Percentiles rank a stretch among this genome's conserved stretches.
Conservation (phyloP, 2,797 vertebrate species). For the Cuculus canorus region DNA sequence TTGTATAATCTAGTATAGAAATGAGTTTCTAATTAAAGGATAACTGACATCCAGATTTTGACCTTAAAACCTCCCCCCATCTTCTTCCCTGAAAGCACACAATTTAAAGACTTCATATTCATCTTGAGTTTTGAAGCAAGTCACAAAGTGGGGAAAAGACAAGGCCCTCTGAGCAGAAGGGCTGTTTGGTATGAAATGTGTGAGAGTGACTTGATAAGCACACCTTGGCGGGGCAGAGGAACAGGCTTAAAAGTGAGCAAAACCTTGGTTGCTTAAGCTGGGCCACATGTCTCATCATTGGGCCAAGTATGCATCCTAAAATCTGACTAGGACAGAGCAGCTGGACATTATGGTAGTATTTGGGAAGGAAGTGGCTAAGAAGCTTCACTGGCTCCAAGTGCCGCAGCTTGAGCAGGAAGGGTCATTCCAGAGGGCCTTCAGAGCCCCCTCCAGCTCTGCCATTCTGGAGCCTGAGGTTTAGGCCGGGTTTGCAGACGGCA, state of each 20-base stretch:
- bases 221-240: background rate
- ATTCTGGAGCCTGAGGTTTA: background rate
- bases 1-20: background rate
- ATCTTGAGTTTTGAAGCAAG: background rate
- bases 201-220: background rate
- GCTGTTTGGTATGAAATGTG: background rate
- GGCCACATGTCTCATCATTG: background rate
- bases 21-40: background rate
- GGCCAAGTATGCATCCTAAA: background rate
- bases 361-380: background rate
- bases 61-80: background rate
- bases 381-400: background rate
- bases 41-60: background rate
- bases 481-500: background rate
- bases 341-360: background rate
- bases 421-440: background rate
- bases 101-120: background rate
- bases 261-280: rapidly evolving
- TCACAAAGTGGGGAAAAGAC: background rate
- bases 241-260: background rate
- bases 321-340: background rate
- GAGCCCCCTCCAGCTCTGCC: background rate
- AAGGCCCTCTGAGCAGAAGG: background rate
- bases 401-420: background rate
- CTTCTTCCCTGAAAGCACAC: background rate